phyloP scores from a whole-genome alignment of 2,888 invertebrate species.

The Hemaris fuciformis region DNA sequence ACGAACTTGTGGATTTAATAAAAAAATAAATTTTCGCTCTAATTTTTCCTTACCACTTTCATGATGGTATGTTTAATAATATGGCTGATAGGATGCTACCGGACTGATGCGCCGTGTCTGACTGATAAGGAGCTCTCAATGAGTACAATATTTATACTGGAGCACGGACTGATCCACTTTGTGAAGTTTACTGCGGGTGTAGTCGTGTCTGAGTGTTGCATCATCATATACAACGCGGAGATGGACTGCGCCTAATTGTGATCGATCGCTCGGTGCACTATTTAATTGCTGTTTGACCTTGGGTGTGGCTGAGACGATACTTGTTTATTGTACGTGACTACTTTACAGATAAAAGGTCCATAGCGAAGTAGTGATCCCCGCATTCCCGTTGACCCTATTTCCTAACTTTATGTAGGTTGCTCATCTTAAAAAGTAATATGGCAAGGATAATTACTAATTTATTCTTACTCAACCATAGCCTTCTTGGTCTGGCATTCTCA shows the following conservation, averaged over 20 bases:
- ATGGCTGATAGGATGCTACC: constrained; percentile 35
- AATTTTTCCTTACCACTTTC: background rate
- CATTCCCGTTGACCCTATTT: too few relatives aligned
- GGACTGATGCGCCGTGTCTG: constrained; percentile 40
- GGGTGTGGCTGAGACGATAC: background rate
- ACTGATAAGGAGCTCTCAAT: constrained; percentile 60
- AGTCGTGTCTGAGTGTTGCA: constrained; percentile 61
- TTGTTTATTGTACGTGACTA: too few relatives aligned
- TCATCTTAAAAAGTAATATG: too few relatives aligned
- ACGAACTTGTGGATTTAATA: too few relatives aligned
- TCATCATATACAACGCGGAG: constrained; percentile 61
- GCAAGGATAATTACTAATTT: too few relatives aligned
- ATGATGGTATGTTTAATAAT: background rate
- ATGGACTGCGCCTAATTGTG: constrained; percentile 63
- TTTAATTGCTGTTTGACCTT: background rate
- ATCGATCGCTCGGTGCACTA: constrained; percentile 47
- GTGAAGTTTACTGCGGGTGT: constrained; percentile 30
- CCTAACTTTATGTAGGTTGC: too few relatives aligned
- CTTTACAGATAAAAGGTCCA: too few relatives aligned
- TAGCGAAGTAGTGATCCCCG: too few relatives aligned
- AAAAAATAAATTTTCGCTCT: background rate
- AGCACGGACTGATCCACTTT: constrained; percentile 64
- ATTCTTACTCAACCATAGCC: too few relatives aligned
- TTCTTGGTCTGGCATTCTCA: too few relatives aligned
- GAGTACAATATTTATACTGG: constrained; percentile 69